Conservation (phyloP, 2,888 invertebrate species). For the Dasysyrphus tricinctus region DNA sequence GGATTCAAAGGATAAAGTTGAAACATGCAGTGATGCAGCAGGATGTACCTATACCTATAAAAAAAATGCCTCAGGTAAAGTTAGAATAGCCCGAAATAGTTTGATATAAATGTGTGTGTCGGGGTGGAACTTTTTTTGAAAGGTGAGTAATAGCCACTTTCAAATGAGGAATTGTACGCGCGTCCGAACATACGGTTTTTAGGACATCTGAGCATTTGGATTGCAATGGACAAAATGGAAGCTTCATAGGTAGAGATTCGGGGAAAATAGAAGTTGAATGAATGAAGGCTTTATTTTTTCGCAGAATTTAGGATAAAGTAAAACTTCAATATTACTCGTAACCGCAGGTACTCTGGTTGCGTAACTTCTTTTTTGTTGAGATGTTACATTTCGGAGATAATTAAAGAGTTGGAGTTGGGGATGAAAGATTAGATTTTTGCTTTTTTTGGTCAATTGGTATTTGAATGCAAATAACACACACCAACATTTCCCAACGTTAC, state of each 20-base stretch:
- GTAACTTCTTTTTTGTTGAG: too few species aligned
- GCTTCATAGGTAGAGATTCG: conserved; percentile 5
- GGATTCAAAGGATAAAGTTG: conserved; percentile 50
- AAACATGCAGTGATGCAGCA: not conserved
- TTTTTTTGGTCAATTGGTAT: too few species aligned
- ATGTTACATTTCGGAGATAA: too few species aligned
- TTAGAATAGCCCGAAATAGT: conserved; percentile 33
- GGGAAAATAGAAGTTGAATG: not conserved
- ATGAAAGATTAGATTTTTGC: too few species aligned
- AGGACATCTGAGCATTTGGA: conserved; percentile 50
- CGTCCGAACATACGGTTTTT: conserved; percentile 29
- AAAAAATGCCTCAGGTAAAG: conserved; percentile 37
- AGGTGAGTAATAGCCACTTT: not conserved
- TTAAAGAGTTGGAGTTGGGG: too few species aligned
- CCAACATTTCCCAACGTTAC: too few species aligned
- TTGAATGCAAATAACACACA: too few species aligned
- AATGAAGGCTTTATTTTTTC: not conserved
- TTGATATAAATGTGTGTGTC: not conserved
- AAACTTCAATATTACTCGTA: not conserved
- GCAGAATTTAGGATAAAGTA: not conserved
- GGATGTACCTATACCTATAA: not conserved
- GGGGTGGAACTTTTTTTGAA: not conserved
- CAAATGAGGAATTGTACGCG: not conserved
- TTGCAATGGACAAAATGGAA: conserved; percentile 41
- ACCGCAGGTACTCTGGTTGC: not conserved